Base-by-base conservation (phyloP, 2,797 vertebrate species). In the Lithobates pipiens region DNA sequence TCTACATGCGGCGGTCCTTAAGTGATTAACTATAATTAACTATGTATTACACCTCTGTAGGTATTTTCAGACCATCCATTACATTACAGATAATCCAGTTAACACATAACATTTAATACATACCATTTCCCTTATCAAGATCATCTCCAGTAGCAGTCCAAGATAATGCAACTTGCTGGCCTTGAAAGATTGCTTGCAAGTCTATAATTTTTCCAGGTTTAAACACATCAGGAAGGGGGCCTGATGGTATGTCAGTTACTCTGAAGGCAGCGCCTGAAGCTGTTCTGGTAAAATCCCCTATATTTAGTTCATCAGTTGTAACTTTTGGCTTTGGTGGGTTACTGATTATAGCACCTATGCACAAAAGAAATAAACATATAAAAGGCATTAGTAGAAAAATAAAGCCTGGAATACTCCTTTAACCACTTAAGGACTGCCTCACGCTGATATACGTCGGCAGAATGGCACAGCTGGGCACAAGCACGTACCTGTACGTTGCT, bases 101-200 rank as follows among this genome's bases (percentile, higher is more conserved):
- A 50, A 39, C 3, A 50, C 46, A 50, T 15, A 50, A 16, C 3
- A 50, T 50, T 34, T 70, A 32, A 71, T 54, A 72, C 88, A 90
- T 88, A 95, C 93, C 91, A 93, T 88, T 92, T 85, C 93, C 94
- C n/a, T 54, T 78, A 80, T 95, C 94, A 0, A 92, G 88, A 27
- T 92, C 88, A 9, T 90, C 88, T 54, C 93, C 93, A 82, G 93
- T 91, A 83, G 93, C 93, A 18, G 92, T 95, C 93, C 94, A 95
- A 23, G 83, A 90, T 68, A 95, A 90, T 34, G 90, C 13, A 84
- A 93, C 87, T 9, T 77, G 70, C 50, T 89, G 76, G 25, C 86
- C 88, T 75, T 90, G 69, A 86, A 91, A 83, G 18, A 13, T 61
- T 69, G 90, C 93, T 1, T 80, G 70, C 21, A 94, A 91, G 82